These are phyloP conservation scores for Syngnathus typhle DNA, from an alignment of 2,113 vertebrate species.

Conservation along the genomic window DNA sequence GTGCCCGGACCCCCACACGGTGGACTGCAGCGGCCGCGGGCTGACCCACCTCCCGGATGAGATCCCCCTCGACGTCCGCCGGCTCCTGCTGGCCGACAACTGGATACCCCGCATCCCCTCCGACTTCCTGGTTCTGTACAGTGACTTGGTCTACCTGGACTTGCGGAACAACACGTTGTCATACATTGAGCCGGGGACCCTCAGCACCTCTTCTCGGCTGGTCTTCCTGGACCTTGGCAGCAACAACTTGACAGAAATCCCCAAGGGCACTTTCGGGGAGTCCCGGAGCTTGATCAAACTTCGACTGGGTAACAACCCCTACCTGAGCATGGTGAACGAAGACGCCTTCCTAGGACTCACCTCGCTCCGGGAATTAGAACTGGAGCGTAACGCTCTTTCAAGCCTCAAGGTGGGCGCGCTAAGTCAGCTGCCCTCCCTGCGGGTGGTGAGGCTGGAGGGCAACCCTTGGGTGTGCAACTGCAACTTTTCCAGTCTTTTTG, in stretches of 20 bases:
- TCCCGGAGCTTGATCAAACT: conserved; percentile 86
- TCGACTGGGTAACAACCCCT: conserved; percentile 85
- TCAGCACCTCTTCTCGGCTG: conserved; percentile 87
- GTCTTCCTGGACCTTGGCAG: conserved; percentile 91
- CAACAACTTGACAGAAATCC: conserved; percentile 91
- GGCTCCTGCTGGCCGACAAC: conserved; percentile 88
- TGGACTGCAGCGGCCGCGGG: conserved; percentile 88
- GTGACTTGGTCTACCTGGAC: conserved; percentile 93
- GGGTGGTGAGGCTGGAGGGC: conserved; percentile 84
- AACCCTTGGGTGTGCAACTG: conserved; percentile 98
- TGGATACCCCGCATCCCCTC: conserved; percentile 86
- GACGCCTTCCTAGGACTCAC: conserved; percentile 88
- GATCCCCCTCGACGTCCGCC: conserved; percentile 89
- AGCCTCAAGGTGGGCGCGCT: conserved; percentile 81
- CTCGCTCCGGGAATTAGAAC: conserved; percentile 87
- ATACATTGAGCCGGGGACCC: conserved; percentile 83
- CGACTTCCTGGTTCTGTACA: conserved; percentile 93
- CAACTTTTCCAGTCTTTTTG: conserved; percentile 89
- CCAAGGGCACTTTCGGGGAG: conserved; percentile 82
- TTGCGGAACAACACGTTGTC: conserved; percentile 91
- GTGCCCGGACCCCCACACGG: conserved; percentile 89
- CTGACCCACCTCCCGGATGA: conserved; percentile 83
- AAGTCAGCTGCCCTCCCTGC: conserved; percentile 82
- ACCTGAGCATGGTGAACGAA: conserved; percentile 81
- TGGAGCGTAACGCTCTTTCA: conserved; percentile 86